Base-by-base conservation (phyloP, 1,140 invertebrate genomes). In the honey bee (Apis mellifera) region DNA sequence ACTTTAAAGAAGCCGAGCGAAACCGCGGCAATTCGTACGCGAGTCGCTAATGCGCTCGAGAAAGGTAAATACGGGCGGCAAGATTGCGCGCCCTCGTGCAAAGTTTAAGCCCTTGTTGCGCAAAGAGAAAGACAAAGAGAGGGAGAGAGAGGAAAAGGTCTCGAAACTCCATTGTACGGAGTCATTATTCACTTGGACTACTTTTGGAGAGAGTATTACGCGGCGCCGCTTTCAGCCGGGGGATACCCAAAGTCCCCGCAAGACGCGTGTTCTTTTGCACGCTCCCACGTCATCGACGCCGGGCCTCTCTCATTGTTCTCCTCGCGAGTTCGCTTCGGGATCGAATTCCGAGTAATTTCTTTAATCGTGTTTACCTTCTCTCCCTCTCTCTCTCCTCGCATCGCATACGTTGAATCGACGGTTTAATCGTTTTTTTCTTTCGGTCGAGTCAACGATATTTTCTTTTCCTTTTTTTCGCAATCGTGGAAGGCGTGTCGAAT, bases 181-280 rank as follows among this genome's bases (percentile, higher is more conserved):
- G 72, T 87, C 81, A 88, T 90, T 90, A 90, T 90, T 90, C 90
- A 90, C 89, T 89, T 82, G 89, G 79, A 82, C 87, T 89, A 90
- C 83, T 90, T 90, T 90, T 90, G 82, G 77, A 86, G 77, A 86
- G 88, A 80, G 83, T 84, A 84, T 87, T 87, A 84, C 82, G 68
- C 42, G 65, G 55, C 23, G 57, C 19, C 74, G 72, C 50, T 82
- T 82, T 69, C 64, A 57, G 55, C 32, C 55, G 11, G 13, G 54
- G 54, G 54, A 75, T 73, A 74, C 19, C 70, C 17, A 5, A n/a
- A 65, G 32, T n/a, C 23, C n/a, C 13, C 50, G 17, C 55, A 23
- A 59, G 52, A 66, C 52, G 71, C 72, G 52, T 81, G 71, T 54
- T 42, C 60, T 75, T 59, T 81, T 32, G 23, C 78, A 66, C 21